These are phyloP conservation scores for Enteromius thamalakanensis DNA, from an alignment of 2,797 vertebrate species.

Conservation along the genomic window DNA sequence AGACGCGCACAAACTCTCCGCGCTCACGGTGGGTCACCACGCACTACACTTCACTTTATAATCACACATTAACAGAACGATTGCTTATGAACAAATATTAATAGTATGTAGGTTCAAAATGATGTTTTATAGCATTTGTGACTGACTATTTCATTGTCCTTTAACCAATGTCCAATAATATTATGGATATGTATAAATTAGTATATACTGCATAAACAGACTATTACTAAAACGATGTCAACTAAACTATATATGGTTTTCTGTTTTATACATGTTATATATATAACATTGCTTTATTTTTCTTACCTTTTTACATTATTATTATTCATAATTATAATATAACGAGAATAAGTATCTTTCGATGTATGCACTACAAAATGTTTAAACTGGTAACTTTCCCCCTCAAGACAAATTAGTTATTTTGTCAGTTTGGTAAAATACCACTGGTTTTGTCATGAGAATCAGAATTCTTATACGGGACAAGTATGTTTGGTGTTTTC, in stretches of 20 bases:
- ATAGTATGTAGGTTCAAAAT: background rate
- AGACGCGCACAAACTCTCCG: slow-evolving; percentile 83
- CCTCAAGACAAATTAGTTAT: background rate
- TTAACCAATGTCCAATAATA: background rate
- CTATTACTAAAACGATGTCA: background rate
- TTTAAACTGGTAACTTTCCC: background rate
- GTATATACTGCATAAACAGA: background rate
- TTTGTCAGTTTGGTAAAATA: slow-evolving; percentile 9
- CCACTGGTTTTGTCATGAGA: background rate
- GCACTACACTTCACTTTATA: background rate
- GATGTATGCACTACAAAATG: background rate
- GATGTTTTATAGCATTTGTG: background rate
- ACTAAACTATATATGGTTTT: too few relatives aligned
- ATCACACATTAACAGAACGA: background rate
- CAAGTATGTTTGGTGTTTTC: background rate
- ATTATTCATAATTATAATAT: too few relatives aligned
- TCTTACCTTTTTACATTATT: too few relatives aligned
- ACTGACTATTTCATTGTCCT: background rate
- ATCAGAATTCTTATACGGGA: background rate
- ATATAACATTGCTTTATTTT: too few relatives aligned
- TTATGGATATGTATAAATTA: background rate
- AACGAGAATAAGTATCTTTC: background rate
- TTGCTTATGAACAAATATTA: background rate
- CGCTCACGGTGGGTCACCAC: slow-evolving; percentile 79
- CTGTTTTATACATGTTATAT: too few relatives aligned